Percentiles rank a stretch among this genome's conserved stretches.
Evolutionary conservation across 2,113 vertebrate species (phyloP).

Genomic region (Murina feae): DNA sequence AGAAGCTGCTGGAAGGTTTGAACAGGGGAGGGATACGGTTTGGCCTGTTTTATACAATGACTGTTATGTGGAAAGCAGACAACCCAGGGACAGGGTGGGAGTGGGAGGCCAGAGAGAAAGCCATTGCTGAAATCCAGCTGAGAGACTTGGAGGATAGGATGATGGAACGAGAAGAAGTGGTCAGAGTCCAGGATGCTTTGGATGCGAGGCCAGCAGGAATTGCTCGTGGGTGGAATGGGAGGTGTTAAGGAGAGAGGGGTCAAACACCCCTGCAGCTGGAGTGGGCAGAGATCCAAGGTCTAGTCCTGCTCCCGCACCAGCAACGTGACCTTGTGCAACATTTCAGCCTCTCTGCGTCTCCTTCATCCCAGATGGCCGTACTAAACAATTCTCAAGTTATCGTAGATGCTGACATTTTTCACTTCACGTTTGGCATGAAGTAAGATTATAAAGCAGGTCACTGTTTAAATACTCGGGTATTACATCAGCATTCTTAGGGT

Average conservation of each 20-base stretch:
- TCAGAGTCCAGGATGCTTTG: neutral
- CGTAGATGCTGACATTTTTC: neutral
- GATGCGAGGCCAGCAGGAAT: too few species aligned
- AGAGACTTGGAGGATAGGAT: rapidly evolving
- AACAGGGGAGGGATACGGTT: neutral
- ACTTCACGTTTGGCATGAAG: neutral
- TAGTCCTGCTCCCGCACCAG: too few species aligned
- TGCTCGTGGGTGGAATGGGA: rapidly evolving
- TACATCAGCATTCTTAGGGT: neutral
- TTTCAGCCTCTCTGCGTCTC: neutral
- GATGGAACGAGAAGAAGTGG: rapidly evolving
- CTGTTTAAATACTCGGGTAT: neutral
- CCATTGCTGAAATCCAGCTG: rapidly evolving
- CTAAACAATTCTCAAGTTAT: neutral
- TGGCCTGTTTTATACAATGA: neutral
- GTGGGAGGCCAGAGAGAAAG: neutral
- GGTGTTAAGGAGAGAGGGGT: neutral
- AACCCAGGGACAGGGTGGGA: neutral
- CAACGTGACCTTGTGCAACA: rapidly evolving
- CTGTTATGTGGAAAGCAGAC: neutral
- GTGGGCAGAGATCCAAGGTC: neutral
- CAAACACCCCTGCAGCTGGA: neutral
- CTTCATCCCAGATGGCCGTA: neutral
- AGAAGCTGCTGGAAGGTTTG: neutral
- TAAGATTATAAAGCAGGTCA: neutral